Conservation (phyloP, 2,797 vertebrate genomes). For the Dipus sagitta region DNA sequence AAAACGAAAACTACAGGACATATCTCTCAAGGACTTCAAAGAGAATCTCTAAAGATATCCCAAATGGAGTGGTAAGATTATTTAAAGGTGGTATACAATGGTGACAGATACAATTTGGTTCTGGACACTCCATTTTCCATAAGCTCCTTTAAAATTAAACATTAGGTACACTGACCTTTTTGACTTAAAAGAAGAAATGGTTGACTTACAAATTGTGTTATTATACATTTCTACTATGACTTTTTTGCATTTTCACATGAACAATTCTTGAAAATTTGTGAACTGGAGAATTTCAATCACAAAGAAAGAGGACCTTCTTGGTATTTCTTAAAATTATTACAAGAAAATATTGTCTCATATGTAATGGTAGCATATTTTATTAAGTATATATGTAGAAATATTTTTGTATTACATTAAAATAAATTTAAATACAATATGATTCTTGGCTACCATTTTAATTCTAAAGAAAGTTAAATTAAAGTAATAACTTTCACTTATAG, state of each 20-base stretch:
- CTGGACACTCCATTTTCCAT: not conserved
- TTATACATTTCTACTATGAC: not conserved
- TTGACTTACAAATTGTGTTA: not conserved
- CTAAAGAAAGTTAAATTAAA: slow-evolving; percentile 37
- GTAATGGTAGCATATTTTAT: not conserved
- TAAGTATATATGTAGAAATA: not conserved
- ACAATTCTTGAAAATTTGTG: not conserved
- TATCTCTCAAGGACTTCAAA: not conserved
- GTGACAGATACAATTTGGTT: not conserved
- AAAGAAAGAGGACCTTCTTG: not conserved
- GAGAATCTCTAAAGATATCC: not conserved
- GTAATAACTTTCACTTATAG: not conserved
- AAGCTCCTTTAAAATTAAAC: not conserved
- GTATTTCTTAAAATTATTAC: not conserved
- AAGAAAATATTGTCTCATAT: not conserved
- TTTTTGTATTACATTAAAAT: not conserved
- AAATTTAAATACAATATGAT: slow-evolving; percentile 12
- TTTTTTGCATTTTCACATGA: slow-evolving; percentile 22
- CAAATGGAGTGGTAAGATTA: not conserved
- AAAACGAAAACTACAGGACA: not conserved
- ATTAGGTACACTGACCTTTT: not conserved
- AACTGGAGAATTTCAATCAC: not conserved
- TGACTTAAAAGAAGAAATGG: not conserved
- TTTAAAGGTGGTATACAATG: not conserved
- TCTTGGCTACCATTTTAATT: not conserved